phyloP scores from a whole-genome alignment of 2,888 invertebrate genomes.

The Dinocampus coccinellae region DNA sequence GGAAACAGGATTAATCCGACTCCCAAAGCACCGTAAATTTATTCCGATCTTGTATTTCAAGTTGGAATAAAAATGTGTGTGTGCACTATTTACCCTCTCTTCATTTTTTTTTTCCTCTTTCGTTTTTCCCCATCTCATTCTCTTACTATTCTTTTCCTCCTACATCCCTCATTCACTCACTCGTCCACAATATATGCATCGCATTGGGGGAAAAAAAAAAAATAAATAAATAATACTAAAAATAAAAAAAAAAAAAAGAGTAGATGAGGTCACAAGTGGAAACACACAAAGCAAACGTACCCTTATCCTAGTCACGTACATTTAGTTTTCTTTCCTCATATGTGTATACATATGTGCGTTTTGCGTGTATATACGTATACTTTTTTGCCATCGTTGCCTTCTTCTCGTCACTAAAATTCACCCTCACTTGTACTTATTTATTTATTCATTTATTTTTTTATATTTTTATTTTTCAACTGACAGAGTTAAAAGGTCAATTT shows the following conservation, averaged over 20 bases:
- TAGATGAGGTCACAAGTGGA: slow-evolving; percentile 45
- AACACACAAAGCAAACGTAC: slow-evolving; percentile 49
- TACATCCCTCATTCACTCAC: slow-evolving; percentile 4
- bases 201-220: slow-evolving; percentile 1
- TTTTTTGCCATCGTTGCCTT: neutral
- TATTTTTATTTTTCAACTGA: neutral
- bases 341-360: slow-evolving; percentile 6
- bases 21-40: slow-evolving; percentile 55
- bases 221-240: no score
- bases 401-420: slow-evolving; percentile 6
- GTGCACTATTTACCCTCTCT: slow-evolving; percentile 34
- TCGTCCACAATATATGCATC: neutral
- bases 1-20: slow-evolving; percentile 55
- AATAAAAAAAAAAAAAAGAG: no score
- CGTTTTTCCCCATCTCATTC: slow-evolving; percentile 2
- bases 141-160: slow-evolving; percentile 7
- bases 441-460: neutral
- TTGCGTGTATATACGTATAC: neutral
- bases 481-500: slow-evolving; percentile 26
- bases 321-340: slow-evolving; percentile 27
- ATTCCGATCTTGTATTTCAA: slow-evolving; percentile 56
- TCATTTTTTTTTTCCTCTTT: slow-evolving; percentile 7
- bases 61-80: slow-evolving; percentile 45
- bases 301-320: slow-evolving; percentile 62
- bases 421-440: neutral